Evolutionary conservation across 2,888 invertebrate species (phyloP).

Genomic region (Drosophila fulvimacula): DNA sequence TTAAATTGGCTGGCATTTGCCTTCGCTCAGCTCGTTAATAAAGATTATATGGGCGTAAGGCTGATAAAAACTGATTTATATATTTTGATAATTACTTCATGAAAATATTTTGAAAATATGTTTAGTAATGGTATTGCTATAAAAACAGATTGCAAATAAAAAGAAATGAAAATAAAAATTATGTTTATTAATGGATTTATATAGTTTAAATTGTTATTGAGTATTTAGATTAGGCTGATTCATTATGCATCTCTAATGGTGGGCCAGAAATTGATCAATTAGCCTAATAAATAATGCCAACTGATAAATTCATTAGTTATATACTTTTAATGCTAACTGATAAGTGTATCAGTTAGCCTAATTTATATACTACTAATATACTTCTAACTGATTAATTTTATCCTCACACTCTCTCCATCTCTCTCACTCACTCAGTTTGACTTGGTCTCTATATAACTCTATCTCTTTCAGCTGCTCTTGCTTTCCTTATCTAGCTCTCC

Average conservation of each 20-base stretch:
- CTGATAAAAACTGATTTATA: slow-evolving; percentile 1
- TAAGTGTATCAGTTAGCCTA: too few relatives aligned
- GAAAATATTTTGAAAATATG: background rate
- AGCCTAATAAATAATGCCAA: too few relatives aligned
- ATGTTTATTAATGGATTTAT: background rate
- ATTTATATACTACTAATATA: too few relatives aligned
- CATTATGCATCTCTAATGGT: background rate
- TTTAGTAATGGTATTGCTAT: too few relatives aligned
- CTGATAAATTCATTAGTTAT: too few relatives aligned
- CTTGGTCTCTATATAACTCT: background rate
- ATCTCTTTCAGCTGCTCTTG: background rate
- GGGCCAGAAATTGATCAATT: background rate
- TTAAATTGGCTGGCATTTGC: background rate
- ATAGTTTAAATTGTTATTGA: background rate
- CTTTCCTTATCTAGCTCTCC: background rate
- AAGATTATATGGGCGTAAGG: background rate
- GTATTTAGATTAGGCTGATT: background rate
- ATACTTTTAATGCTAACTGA: too few relatives aligned
- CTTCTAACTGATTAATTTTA: too few relatives aligned
- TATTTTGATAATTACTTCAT: background rate
- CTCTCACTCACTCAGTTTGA: background rate
- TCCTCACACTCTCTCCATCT: background rate
- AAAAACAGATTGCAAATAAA: too few relatives aligned
- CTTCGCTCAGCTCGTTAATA: background rate
- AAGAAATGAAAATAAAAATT: background rate